Evolutionary conservation across 2,888 invertebrate genomes (phyloP).

Genomic region (Spisula solida): DNA sequence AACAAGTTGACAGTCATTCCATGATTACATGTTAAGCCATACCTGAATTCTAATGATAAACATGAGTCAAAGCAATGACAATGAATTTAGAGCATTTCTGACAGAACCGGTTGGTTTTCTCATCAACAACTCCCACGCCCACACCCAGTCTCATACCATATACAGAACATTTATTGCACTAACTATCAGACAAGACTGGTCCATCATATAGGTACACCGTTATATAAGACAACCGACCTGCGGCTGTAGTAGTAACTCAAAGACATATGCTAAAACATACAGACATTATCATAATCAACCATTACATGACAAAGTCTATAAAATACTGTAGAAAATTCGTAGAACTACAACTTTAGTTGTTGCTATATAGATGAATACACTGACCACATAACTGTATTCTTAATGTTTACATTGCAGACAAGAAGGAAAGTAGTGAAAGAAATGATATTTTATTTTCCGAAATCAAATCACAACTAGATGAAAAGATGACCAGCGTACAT

Average conservation of each 20-base stretch:
- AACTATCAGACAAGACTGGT: constrained; percentile 50
- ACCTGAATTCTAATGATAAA: neutral
- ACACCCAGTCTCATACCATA: neutral
- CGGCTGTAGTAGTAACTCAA: neutral
- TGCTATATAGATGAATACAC: too few species aligned
- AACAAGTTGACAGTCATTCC: too few species aligned
- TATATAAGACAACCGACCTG: constrained; percentile 18
- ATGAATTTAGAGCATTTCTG: neutral
- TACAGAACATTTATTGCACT: constrained; percentile 13
- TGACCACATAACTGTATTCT: too few species aligned
- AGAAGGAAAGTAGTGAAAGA: too few species aligned
- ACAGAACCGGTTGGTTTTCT: neutral
- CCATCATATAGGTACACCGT: constrained; percentile 14
- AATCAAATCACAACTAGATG: too few species aligned
- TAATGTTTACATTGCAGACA: too few species aligned
- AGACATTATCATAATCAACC: constrained; percentile 11
- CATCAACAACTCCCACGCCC: neutral
- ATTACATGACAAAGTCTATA: neutral
- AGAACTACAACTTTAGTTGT: neutral
- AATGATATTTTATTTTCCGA: too few species aligned
- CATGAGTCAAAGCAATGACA: neutral
- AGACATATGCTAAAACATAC: neutral
- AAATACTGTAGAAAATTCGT: neutral
- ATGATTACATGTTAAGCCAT: neutral
- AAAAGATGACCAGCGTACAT: too few species aligned